Percentiles rank a stretch among this genome's conserved stretches.
These are phyloP conservation scores for Tyria jacobaeae DNA, from an alignment of 2,888 invertebrate species.

Conservation along the genomic window DNA sequence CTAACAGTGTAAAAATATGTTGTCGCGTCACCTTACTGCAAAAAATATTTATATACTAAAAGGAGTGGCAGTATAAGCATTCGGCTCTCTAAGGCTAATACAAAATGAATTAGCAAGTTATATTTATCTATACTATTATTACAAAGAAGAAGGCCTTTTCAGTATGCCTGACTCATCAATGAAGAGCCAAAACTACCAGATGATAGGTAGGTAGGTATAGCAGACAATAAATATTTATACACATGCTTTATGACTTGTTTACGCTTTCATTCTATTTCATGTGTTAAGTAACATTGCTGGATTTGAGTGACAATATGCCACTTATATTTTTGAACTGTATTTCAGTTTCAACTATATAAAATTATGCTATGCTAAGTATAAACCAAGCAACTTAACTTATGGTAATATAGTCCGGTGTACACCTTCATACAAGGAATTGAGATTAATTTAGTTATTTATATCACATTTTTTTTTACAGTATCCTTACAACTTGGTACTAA, in stretches of 20 bases:
- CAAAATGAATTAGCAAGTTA: neutral
- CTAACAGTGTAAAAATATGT: neutral
- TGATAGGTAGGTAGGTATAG: neutral
- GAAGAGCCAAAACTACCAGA: neutral
- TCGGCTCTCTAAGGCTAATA: neutral
- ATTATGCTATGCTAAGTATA: neutral
- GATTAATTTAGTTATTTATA: neutral
- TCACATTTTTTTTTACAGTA: neutral
- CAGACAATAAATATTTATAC: too few species aligned
- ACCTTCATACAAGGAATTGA: neutral
- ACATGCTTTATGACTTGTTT: neutral
- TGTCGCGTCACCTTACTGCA: neutral
- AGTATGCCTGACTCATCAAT: neutral
- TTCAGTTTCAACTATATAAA: too few species aligned
- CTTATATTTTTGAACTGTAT: neutral
- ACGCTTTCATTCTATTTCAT: neutral
- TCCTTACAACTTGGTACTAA: neutral
- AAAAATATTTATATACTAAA: too few species aligned
- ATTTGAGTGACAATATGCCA: neutral
- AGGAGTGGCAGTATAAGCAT: too few species aligned
- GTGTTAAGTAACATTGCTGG: neutral
- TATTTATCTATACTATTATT: neutral
- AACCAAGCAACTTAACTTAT: too few species aligned
- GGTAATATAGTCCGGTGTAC: neutral
- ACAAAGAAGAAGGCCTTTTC: neutral